Evolutionary conservation across 1,140 invertebrate species (phyloP), one percentile per base, ranked within the genome.

Genomic region (Micrasema longulum): DNA sequence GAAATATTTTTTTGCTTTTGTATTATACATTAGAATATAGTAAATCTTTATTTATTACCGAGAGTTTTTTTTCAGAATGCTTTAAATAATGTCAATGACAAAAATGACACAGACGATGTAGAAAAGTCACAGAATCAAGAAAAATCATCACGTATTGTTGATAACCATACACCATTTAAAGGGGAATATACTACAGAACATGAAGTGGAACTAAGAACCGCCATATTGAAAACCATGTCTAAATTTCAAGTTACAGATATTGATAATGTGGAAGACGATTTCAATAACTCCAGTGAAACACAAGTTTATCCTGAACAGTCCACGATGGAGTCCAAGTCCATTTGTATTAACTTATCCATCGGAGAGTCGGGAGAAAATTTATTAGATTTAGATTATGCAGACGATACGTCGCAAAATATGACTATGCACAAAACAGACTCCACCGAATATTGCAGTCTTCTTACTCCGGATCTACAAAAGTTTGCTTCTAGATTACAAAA

Each of bases 391-490:
- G 43, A 70, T 23, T 70, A n/a, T 26, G 23, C 18, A 10, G 53
- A 36, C 36, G 47, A 50, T 22, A 41, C 0, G 6, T 60, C 31
- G 12, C 53, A 47, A 1, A 50, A 50, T 23, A 63, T 45, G 36
- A 63, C 69, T 2, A 77, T 84, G 50, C 80, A 84, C 18, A 81
- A 80, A 73, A 84, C 82, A 53, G 83, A 84, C 72, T 85, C 84
- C 1, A 85, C 84, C 0, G 83, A 85, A 77, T 85, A 85, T 62
- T 84, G 83, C 63, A 84, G 83, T 43, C 79, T 85, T 48, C 68
- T 83, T 1, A 84, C 82, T 47, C 83, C 84, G 0, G 81, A 83
- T 22, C 57, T 72, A 11, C 76, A 79, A 12, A 66, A 22, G 23
- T 71, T 69, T 23, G 14, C 48, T 14, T 55, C 64, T 6, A 31